These are phyloP conservation scores for Myrmophylax atrothorax DNA, from an alignment of 2,113 vertebrate species.

Conservation along the genomic window DNA sequence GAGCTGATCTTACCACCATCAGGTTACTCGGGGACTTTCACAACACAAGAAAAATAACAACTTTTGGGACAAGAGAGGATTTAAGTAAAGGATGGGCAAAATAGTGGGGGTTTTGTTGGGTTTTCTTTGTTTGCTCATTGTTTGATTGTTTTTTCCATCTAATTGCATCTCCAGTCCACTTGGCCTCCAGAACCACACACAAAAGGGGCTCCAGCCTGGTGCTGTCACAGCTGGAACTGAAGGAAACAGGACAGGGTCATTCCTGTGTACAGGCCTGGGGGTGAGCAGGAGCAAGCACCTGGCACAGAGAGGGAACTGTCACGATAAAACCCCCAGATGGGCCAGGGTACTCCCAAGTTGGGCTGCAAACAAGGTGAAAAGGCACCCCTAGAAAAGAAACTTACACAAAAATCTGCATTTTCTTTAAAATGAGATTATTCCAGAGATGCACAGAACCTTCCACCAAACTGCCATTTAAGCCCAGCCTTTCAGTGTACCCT, in stretches of 20 bases:
- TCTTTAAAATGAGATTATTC: neutral
- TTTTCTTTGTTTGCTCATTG: neutral
- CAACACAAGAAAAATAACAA: neutral
- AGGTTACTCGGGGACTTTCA: neutral
- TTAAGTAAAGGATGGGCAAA: neutral
- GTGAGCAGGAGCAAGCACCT: neutral
- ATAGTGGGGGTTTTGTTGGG: fast-evolving
- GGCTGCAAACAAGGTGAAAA: neutral
- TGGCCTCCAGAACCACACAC: fast-evolving
- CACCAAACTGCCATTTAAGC: neutral
- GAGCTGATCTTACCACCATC: neutral
- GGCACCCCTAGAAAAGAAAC: neutral
- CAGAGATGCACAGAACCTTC: neutral
- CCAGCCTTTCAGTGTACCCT: neutral
- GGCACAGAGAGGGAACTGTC: neutral
- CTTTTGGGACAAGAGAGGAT: neutral
- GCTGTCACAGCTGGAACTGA: neutral
- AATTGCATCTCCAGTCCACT: neutral
- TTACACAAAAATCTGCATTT: neutral
- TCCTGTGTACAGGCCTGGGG: neutral
- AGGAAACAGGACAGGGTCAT: neutral
- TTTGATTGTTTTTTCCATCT: neutral
- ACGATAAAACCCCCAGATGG: neutral
- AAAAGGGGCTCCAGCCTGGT: neutral
- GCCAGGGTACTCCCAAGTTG: neutral